A percentile compares a stretch with the other conserved stretches of the same genome.
These are phyloP conservation scores for Otolemur garnettii DNA, from an alignment of 2,113 vertebrate species.

Conservation along the genomic window DNA sequence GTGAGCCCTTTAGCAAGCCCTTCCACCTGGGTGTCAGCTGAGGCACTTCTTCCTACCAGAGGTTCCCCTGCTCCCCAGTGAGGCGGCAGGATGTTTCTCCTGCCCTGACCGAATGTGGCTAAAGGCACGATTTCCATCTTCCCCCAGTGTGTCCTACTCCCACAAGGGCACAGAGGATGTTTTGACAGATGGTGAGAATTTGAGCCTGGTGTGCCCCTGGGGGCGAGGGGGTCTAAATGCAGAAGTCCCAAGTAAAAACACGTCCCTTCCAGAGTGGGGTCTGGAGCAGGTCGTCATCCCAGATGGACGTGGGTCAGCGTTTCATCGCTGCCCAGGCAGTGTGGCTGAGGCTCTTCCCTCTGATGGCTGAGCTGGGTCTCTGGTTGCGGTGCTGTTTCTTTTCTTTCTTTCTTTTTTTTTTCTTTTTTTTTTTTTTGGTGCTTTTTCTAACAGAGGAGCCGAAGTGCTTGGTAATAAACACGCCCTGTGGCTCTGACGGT, in stretches of 20 bases:
- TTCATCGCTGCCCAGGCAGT: background rate
- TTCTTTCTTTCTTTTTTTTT: no score
- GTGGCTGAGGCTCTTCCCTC: fast-evolving
- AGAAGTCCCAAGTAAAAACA: background rate
- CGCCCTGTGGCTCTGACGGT: background rate
- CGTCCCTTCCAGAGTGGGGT: background rate
- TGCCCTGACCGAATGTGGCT: background rate
- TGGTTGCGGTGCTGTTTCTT: background rate
- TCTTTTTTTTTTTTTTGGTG: no score
- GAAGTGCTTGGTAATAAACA: background rate
- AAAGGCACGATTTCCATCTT: background rate
- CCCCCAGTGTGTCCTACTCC: background rate
- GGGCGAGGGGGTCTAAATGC: background rate
- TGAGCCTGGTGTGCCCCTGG: background rate
- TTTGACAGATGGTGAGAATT: conserved; percentile 21
- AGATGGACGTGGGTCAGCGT: background rate
- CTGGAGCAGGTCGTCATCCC: background rate
- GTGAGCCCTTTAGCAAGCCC: background rate
- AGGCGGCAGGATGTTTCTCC: background rate
- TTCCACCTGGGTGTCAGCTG: background rate
- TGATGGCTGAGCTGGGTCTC: fast-evolving
- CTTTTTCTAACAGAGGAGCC: background rate
- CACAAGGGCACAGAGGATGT: background rate
- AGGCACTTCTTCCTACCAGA: background rate
- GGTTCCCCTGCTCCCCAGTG: background rate